phyloP scores from a whole-genome alignment of 2,797 vertebrate genomes.

The Chloroceryle inda region DNA sequence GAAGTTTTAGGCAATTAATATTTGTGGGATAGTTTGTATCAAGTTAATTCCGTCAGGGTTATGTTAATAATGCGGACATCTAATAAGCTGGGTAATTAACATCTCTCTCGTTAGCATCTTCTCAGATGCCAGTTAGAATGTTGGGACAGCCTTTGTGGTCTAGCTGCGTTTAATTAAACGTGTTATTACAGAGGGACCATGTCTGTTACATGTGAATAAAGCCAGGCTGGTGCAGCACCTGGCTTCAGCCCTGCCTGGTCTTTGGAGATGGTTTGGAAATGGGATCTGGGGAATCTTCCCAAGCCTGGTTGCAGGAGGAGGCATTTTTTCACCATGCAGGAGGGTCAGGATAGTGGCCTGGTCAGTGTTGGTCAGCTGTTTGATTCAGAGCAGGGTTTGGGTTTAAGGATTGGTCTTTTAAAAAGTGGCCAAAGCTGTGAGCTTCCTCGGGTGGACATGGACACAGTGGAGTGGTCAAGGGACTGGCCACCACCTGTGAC shows the following conservation, averaged over 20 bases:
- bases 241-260: not conserved
- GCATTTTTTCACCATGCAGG: not conserved
- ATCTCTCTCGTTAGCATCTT: conserved; percentile 46
- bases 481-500: not conserved
- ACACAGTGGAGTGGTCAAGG: too few species aligned
- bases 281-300: not conserved
- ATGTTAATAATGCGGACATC: conserved; percentile 61
- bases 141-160: not conserved
- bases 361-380: fast-evolving
- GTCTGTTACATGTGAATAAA: not conserved
- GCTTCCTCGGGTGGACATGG: fast-evolving
- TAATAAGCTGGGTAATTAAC: conserved; percentile 74
- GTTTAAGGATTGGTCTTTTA: not conserved
- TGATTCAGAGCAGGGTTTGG: not conserved
- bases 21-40: conserved; percentile 65
- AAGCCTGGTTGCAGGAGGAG: not conserved
- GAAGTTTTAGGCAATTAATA: conserved; percentile 76
- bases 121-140: conserved; percentile 14
- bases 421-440: fast-evolving
- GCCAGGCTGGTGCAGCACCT: fast-evolving
- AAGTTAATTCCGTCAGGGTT: conserved; percentile 67
- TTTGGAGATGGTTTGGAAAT: not conserved
- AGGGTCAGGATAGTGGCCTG: not conserved
- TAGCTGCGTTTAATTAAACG: conserved; percentile 27
- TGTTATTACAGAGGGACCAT: not conserved